Evolutionary conservation across 2,113 vertebrate species (phyloP).

Genomic region (Spea multiplicata): DNA sequence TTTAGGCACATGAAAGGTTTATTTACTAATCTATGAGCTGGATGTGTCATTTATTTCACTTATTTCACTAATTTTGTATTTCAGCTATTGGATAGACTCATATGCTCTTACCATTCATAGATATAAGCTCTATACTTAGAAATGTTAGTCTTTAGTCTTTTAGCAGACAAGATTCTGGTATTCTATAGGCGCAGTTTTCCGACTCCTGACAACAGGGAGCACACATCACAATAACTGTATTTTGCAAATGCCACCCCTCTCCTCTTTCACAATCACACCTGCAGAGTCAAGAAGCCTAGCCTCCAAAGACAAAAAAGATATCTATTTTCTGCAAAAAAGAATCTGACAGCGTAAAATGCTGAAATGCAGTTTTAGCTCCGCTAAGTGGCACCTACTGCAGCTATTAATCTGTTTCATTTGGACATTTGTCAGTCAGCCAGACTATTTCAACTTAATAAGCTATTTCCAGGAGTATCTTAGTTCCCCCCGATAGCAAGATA

Average conservation of each 20-base stretch:
- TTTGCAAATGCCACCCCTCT: not conserved
- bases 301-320: conserved; percentile 15
- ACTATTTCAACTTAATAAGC: conserved; percentile 27
- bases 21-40: no score
- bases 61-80: no score
- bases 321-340: conserved; percentile 31
- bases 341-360: conserved; percentile 25
- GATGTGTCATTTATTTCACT: no score
- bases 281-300: not conserved
- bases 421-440: conserved; percentile 24
- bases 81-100: no score
- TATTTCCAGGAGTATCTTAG: not conserved
- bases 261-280: not conserved
- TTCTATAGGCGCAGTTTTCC: not conserved
- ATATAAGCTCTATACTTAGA: no score
- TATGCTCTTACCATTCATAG: no score
- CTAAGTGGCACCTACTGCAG: conserved; percentile 29
- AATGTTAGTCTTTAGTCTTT: not conserved
- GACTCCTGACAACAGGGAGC: not conserved
- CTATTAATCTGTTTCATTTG: conserved; percentile 32
- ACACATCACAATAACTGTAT: conserved; percentile 9
- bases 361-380: conserved; percentile 29
- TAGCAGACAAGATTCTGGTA: not conserved
- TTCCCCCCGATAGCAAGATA: not conserved
- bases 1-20: no score